Base-by-base conservation (phyloP, 2,113 vertebrate genomes). In the Drymodes brunneopygia region DNA sequence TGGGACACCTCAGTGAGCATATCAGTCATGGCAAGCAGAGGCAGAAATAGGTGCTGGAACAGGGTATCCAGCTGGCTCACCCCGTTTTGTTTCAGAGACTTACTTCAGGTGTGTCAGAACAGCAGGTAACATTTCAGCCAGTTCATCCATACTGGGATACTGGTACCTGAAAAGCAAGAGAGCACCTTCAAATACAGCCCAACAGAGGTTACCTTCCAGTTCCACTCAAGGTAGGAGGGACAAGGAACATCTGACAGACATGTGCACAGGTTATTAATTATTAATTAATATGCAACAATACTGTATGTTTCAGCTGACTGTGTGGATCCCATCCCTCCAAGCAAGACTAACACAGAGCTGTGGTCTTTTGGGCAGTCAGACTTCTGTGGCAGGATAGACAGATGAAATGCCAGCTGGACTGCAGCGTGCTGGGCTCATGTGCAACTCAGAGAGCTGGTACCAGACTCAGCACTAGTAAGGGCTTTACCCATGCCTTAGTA, bases 111-210 rank as follows among this genome's bases (percentile, higher is more conserved):
- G 99, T 1, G 98, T 98, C 60, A 99, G 93, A 88, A 99, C 99
- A 65, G 99, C 96, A 2, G 98, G 98, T 86, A 99, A 96, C 99
- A 99, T 99, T 97, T 99, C 98, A 33, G 99, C 98, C 91, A 99
- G 97, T 64, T 99, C 98, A 94, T 99, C 99, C 99, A 99, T 99
- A n/a, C 98, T 98, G 47, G 99, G 99, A 71, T 99, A 99, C 97
- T 98, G 98, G 95, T 99, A 99, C 96, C 99, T 99, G 86, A 95
- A 97, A 97, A 82, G 22, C 77, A 91, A 90, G 75, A 93, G 10
- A 90, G 29, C 22, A 65, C 22, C 50, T 91, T 25, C 28, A 73
- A 92, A 83, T 25, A 70, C 5, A 62, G 58, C 29, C 69, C 1
- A 0, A 61, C 42, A 90, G 64, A 66, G 7, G 47, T 28, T 36